A percentile compares a stretch with the other conserved stretches of the same genome.
These are phyloP conservation scores for Numenius arquata DNA, from an alignment of 2,113 vertebrate genomes.

Conservation along the genomic window DNA sequence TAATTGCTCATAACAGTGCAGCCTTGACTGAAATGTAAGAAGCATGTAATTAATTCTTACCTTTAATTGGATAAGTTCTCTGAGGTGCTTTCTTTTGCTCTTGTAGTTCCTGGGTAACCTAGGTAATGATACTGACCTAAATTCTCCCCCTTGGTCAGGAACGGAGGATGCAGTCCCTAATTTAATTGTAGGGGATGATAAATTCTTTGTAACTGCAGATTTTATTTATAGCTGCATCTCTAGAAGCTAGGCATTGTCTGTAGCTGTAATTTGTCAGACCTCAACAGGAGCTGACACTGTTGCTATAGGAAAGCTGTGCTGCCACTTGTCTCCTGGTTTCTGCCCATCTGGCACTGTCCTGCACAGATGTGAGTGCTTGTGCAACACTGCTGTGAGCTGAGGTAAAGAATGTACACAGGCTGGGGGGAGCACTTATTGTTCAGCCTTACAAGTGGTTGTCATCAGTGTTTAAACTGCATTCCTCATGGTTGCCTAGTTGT, in stretches of 20 bases:
- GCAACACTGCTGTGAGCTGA: background rate
- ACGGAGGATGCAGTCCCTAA: background rate
- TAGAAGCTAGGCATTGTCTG: background rate
- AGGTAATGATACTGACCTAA: background rate
- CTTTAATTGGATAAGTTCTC: background rate
- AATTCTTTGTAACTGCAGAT: background rate
- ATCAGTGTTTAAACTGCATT: background rate
- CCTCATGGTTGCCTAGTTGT: background rate
- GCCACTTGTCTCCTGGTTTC: background rate
- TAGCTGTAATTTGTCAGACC: background rate
- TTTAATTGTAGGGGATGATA: background rate
- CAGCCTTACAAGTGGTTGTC: background rate
- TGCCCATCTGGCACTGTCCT: background rate
- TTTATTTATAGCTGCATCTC: background rate
- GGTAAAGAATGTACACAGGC: accelerated
- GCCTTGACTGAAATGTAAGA: background rate
- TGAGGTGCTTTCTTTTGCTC: background rate
- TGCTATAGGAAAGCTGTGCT: background rate
- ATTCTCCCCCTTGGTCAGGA: background rate
- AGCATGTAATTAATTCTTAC: conserved; percentile 20
- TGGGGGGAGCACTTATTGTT: background rate
- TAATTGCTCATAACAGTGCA: background rate
- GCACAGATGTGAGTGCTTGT: background rate
- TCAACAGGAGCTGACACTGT: background rate
- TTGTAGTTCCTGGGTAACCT: background rate